Evolutionary conservation across 1,140 invertebrate genomes (phyloP), one percentile per base, ranked within the genome.

Genomic region (Ptiloglossa arizonensis): DNA sequence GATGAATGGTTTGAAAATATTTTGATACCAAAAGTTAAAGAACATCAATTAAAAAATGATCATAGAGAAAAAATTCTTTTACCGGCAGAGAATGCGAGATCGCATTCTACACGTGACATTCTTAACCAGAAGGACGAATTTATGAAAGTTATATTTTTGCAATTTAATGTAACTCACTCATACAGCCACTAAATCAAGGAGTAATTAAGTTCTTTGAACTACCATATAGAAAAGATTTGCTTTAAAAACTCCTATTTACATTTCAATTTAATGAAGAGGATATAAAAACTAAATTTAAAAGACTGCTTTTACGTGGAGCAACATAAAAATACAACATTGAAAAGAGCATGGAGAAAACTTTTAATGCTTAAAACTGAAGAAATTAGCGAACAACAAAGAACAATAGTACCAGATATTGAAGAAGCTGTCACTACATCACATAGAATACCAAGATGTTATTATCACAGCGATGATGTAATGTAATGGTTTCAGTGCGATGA

Each of bases 221-320:
- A 35, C 5, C 35, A 35, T 59, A 59, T n/a, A 59, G 29, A 59
- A 59, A 35, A 35, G 8, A 32, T 2, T 59, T 59, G 19, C 19
- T 35, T 35, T 6, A 59, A 35, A 59, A 59, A 0, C 19, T n/a
- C n/a, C 35, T 59, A 5, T 59, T 59, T 38, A 59, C 15, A 1
- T 59, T 59, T 19, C 5, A 35, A 59, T 35, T 15, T 5, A 19
- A 27, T 24, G n/a, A n/a, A n/a, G 15, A n/a, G n/a, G n/a, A n/a
- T n/a, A n/a, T n/a, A 59, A 59, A 59, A 59, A 59, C 1, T 59
- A 35, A 38, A 8, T 59, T 35, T 35, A n/a, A 59, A 59, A 59
- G 29, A 59, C 5, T 35, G 29, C 8, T 59, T 35, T 56, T 35
- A 9, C 44, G 9, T 15, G 44, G 13, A 2, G 4, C 11, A 46